Conservation (phyloP, 2,888 invertebrate genomes). For the Nematopogon swammerdamellus region DNA sequence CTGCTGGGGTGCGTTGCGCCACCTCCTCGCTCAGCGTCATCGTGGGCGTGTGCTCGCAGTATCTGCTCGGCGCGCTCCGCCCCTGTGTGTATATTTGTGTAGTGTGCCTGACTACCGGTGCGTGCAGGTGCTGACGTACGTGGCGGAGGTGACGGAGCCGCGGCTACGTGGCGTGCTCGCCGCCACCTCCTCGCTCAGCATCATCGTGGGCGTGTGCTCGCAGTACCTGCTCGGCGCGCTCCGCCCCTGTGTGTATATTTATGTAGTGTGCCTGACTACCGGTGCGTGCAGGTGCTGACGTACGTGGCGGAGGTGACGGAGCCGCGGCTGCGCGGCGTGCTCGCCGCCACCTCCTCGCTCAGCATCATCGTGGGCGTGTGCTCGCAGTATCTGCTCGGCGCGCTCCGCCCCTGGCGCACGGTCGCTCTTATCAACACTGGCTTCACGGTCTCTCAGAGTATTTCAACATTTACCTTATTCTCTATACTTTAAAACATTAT, state of each 20-base stretch:
- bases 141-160: conserved; percentile 80
- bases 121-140: conserved; percentile 61
- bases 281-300: conserved; percentile 64
- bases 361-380: conserved; percentile 74
- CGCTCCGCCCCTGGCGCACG: conserved; percentile 67
- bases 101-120: too few relatives aligned
- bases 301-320: conserved; percentile 84
- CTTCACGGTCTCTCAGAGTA: too few relatives aligned
- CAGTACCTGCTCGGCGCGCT: conserved; percentile 73
- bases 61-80: conserved; percentile 67
- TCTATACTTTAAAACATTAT: too few relatives aligned
- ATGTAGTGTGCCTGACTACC: too few relatives aligned
- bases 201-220: conserved; percentile 71
- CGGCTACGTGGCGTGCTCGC: conserved; percentile 71
- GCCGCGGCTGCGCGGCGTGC: conserved; percentile 71
- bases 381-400: conserved; percentile 71
- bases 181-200: conserved; percentile 71
- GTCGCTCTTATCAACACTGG: conserved; percentile 66
- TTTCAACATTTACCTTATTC: too few relatives aligned
- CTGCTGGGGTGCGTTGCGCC: conserved; percentile 69
- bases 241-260: too few relatives aligned
- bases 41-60: conserved; percentile 71
- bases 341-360: conserved; percentile 72
- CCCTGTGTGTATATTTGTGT: too few relatives aligned
- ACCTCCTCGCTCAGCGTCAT: conserved; percentile 75